Conservation (phyloP, 2,888 invertebrate species). For the Alitta virens region DNA sequence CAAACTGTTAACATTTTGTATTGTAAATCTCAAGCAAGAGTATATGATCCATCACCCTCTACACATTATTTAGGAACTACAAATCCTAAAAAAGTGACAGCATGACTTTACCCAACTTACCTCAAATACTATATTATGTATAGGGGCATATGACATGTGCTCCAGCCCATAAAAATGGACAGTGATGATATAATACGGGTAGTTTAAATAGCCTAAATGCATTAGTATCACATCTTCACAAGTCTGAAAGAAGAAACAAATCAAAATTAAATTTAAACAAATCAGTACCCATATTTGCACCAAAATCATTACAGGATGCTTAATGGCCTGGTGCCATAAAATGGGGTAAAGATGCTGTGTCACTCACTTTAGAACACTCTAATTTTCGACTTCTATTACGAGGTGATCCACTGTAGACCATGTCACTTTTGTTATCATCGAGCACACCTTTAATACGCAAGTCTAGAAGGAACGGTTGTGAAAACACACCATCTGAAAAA, state of each 20-base stretch:
- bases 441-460: slow-evolving; percentile 80
- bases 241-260: slow-evolving; percentile 59
- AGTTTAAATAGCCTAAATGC: slow-evolving; percentile 86
- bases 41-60: too few relatives aligned
- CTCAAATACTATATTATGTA: too few relatives aligned
- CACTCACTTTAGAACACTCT: slow-evolving; percentile 65
- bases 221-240: slow-evolving; percentile 86
- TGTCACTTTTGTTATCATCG: slow-evolving; percentile 71
- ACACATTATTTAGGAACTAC: too few relatives aligned
- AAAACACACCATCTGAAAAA: slow-evolving; percentile 78
- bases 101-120: too few relatives aligned
- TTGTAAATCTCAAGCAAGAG: too few relatives aligned
- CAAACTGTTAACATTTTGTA: too few relatives aligned
- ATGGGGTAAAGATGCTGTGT: too few relatives aligned
- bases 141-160: slow-evolving; percentile 27
- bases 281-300: too few relatives aligned
- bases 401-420: slow-evolving; percentile 61
- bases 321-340: too few relatives aligned
- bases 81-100: too few relatives aligned
- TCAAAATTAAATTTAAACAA: not conserved
- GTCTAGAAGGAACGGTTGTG: slow-evolving; percentile 80
- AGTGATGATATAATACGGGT: slow-evolving; percentile 81
- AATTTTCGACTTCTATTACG: slow-evolving; percentile 82
- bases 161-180: slow-evolving; percentile 81
- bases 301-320: too few relatives aligned